Base-by-base conservation (phyloP, 2,797 vertebrate genomes). In the Danio albolineatus region DNA sequence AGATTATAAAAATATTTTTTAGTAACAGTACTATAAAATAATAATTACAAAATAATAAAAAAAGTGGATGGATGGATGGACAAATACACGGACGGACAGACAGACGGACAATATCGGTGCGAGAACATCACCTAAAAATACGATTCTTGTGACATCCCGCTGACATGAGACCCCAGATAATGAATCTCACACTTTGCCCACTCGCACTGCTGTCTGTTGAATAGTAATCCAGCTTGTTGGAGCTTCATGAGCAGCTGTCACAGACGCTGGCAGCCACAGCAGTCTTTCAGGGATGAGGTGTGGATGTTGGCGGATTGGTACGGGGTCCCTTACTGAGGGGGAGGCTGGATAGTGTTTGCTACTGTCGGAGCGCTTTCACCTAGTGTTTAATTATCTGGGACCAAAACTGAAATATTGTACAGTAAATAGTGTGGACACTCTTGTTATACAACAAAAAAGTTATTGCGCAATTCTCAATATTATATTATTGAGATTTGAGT, bases 111-210 rank as follows among this genome's bases (percentile, higher is more conserved):
- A 28, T 38, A 44, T 7, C 7, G 7, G 14, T 36, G 17, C 43
- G 14, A 59, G 73, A 57, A 59, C 19, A 46, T 36, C 51, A 21
- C 12, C 54, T 36, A 59, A n/a, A 59, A 57, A 59, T 48, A 60
- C 0, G 56, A 14, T 48, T 46, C 13, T 36, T 36, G 43, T 73
- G 53, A 59, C 71, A 44, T 44, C 38, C 10, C 41, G 44, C 43
- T 28, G 71, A 28, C 71, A 73, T 44, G 39, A 73, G 21, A 73
- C 56, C 56, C 72, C 4, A 4, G n/a, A 62, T 64, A 64, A 76
- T 64, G 60, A 76, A 64, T 51, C 38, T 64, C 73, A 39, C 44
- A 48, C 43, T 48, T 62, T 75, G 59, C 39, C 54, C 17, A 56
- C 71, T 46, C 71, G 36, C 72, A 17, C 41, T n/a, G 19, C 19